These are phyloP conservation scores for Elegia similella DNA, from an alignment of 2,888 invertebrate genomes.

Conservation along the genomic window DNA sequence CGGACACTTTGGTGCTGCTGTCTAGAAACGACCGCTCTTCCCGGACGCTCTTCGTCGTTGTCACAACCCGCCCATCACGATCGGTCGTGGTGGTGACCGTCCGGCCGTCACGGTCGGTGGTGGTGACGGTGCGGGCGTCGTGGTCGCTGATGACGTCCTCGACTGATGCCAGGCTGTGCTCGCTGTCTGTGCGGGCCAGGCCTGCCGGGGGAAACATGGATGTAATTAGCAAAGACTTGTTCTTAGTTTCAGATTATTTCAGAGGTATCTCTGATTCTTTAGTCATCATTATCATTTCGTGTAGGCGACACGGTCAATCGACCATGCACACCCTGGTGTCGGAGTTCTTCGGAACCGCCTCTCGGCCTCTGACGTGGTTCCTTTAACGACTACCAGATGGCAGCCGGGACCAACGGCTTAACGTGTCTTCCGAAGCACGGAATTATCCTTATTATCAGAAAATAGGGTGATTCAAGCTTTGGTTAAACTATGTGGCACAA, in stretches of 20 bases:
- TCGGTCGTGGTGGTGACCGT: constrained; percentile 23
- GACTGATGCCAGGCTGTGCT: constrained; percentile 63
- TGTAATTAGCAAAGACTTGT: not conserved
- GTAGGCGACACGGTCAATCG: too few relatives aligned
- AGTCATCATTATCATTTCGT: too few relatives aligned
- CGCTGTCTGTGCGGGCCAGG: constrained; percentile 63
- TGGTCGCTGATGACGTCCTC: constrained; percentile 40
- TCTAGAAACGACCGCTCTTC: constrained; percentile 85
- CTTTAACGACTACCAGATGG: too few relatives aligned
- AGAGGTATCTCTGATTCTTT: too few relatives aligned
- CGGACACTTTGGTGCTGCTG: constrained; percentile 86
- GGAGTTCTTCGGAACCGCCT: too few relatives aligned
- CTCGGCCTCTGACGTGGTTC: too few relatives aligned
- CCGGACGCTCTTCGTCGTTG: constrained; percentile 23
- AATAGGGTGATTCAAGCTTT: too few relatives aligned
- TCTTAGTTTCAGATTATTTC: not conserved
- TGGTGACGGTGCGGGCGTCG: constrained; percentile 37
- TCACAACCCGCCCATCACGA: constrained; percentile 8
- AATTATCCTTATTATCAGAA: too few relatives aligned
- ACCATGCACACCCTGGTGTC: too few relatives aligned
- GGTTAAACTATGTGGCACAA: too few relatives aligned
- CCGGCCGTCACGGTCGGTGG: constrained; percentile 7
- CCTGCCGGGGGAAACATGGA: constrained; percentile 35
- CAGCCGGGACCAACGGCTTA: too few relatives aligned
- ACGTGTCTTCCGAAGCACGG: too few relatives aligned